Conservation (phyloP, 2,113 vertebrate species). For the Cyphomyrus plagiostoma region DNA sequence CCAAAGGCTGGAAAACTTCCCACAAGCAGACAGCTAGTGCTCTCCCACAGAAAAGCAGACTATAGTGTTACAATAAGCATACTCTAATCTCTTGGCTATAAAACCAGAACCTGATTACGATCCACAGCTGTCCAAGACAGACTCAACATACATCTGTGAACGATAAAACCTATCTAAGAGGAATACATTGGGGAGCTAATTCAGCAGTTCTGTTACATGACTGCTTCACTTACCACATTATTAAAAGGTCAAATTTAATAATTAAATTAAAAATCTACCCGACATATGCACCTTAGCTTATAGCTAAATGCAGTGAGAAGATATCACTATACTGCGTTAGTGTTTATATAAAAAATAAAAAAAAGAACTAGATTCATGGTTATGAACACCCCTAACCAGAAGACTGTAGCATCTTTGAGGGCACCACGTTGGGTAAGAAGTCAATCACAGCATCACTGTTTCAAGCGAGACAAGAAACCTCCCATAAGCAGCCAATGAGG, state of each 20-base stretch:
- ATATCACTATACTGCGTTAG: constrained; percentile 40
- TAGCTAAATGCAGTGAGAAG: constrained; percentile 55
- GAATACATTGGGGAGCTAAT: background rate
- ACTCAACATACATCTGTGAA: background rate
- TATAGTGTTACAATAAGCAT: background rate
- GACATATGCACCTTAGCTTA: constrained; percentile 44
- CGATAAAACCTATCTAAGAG: background rate
- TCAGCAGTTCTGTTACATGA: background rate
- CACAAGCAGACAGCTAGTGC: background rate
- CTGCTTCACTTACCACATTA: background rate
- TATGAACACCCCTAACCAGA: background rate
- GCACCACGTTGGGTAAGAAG: background rate
- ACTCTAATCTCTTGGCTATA: background rate
- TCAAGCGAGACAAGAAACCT: background rate
- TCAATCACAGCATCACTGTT: background rate
- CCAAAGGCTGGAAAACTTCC: background rate
- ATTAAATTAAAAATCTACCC: background rate
- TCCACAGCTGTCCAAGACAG: background rate
- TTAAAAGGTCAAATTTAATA: background rate
- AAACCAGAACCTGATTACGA: background rate
- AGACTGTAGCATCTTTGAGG: background rate
- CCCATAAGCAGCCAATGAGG: background rate
- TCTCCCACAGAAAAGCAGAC: background rate
- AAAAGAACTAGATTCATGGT: background rate
- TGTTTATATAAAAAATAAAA: constrained; percentile 25